A percentile compares a stretch with the other conserved stretches of the same genome.
Conservation (phyloP, 2,113 vertebrate genomes). For the Opisthocomus hoazin region DNA sequence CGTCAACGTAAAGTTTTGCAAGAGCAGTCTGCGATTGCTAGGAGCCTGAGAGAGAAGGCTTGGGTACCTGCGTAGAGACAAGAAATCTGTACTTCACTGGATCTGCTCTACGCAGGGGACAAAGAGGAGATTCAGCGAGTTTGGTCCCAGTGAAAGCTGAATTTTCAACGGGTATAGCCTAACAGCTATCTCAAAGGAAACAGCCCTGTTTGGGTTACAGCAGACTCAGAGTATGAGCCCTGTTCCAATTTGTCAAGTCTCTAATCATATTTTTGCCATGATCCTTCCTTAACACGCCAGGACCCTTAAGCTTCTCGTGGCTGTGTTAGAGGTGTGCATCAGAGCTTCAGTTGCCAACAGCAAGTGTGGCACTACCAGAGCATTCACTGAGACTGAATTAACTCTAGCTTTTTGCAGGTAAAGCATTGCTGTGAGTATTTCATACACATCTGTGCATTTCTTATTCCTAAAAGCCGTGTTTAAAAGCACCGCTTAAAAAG, state of each 20-base stretch:
- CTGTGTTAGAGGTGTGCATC: not conserved
- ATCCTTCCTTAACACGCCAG: not conserved
- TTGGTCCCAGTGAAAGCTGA: not conserved
- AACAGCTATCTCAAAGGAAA: not conserved
- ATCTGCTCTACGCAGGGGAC: not conserved
- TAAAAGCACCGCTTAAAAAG: not conserved
- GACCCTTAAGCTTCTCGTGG: not conserved
- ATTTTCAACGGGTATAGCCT: not conserved
- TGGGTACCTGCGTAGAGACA: not conserved
- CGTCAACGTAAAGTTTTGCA: not conserved
- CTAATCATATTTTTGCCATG: not conserved
- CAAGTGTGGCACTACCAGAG: not conserved
- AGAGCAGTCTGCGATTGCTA: not conserved
- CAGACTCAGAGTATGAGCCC: not conserved
- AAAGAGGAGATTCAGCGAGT: not conserved
- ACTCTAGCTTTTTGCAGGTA: not conserved
- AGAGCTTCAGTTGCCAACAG: not conserved
- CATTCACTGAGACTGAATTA: not conserved
- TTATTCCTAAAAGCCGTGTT: not conserved
- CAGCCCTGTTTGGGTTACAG: not conserved
- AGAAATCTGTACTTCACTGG: fast-evolving
- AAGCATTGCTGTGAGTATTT: not conserved
- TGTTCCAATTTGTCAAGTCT: not conserved
- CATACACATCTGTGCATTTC: not conserved
- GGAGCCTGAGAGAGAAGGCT: not conserved